phyloP scores from a whole-genome alignment of 1,140 invertebrate species.

The Sesamia nonagrioides region DNA sequence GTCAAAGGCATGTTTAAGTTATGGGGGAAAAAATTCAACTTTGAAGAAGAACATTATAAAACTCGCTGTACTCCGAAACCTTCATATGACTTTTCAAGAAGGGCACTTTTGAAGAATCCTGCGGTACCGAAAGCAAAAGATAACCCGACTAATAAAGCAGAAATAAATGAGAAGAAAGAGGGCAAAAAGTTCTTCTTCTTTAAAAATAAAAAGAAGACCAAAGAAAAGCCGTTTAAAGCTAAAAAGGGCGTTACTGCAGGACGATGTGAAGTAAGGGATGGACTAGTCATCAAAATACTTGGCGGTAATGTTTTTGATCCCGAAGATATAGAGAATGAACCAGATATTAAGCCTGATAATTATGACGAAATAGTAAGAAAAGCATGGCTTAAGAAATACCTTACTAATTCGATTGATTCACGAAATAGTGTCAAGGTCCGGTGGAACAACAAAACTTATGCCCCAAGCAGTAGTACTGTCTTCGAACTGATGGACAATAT shows the following conservation, averaged over 20 bases:
- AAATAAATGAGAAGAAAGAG: conserved; percentile 62
- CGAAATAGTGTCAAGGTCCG: conserved; percentile 68
- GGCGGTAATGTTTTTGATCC: conserved; percentile 41
- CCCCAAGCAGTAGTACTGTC: conserved; percentile 74
- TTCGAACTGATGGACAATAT: conserved; percentile 73
- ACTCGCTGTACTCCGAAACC: conserved; percentile 48
- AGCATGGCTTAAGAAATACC: conserved; percentile 69
- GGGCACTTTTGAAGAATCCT: conserved; percentile 18
- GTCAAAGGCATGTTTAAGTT: conserved; percentile 77
- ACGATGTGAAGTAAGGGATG: conserved; percentile 75
- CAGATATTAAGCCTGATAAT: conserved; percentile 25
- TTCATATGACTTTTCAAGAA: conserved; percentile 40
- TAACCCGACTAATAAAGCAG: not conserved
- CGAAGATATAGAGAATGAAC: conserved; percentile 14
- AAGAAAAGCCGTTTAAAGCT: conserved; percentile 61
- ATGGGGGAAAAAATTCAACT: conserved; percentile 75
- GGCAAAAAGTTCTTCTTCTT: conserved; percentile 74
- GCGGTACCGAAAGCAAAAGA: not conserved
- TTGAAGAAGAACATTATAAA: conserved; percentile 64
- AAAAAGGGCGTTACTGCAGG: conserved; percentile 72
- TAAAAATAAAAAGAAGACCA: conserved; percentile 70
- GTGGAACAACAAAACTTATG: conserved; percentile 75
- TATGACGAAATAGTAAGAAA: conserved; percentile 62
- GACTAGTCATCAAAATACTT: conserved; percentile 69
- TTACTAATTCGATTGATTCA: conserved; percentile 65